Conservation (phyloP, 2,113 vertebrate genomes). For the Zosterops japonicus region DNA sequence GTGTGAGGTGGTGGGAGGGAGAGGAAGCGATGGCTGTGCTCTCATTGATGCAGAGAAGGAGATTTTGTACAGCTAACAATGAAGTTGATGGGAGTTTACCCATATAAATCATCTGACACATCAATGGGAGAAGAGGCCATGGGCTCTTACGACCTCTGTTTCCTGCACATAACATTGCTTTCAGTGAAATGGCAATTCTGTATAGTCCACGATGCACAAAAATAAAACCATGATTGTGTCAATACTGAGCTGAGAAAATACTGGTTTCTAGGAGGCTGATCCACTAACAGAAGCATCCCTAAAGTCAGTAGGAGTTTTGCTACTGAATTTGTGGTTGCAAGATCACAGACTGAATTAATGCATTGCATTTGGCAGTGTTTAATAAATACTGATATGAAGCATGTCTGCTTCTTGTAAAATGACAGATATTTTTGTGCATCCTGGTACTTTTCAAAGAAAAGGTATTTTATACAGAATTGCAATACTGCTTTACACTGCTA, state of each 20-base stretch:
- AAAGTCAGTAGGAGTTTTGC: not conserved
- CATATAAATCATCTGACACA: not conserved
- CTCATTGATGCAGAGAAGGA: not conserved
- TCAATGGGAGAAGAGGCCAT: slow-evolving; percentile 19
- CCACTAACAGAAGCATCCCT: not conserved
- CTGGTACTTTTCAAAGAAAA: slow-evolving; percentile 7
- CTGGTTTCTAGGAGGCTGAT: not conserved
- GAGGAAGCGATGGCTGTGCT: not conserved
- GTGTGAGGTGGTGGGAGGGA: not conserved
- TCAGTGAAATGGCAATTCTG: slow-evolving; percentile 49
- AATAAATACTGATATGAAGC: not conserved
- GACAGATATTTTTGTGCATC: not conserved
- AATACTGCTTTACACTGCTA: slow-evolving; percentile 18
- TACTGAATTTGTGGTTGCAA: not conserved
- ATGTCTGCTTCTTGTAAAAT: not conserved
- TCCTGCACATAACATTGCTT: not conserved
- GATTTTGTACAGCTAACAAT: not conserved
- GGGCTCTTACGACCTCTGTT: not conserved
- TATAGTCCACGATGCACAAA: slow-evolving; percentile 46
- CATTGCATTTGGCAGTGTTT: not conserved
- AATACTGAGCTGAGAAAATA: not conserved
- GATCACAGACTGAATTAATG: not conserved
- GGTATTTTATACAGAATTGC: slow-evolving; percentile 57
- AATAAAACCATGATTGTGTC: not conserved
- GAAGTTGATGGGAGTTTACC: not conserved